Evolutionary conservation across 2,113 vertebrate species (phyloP), one percentile per base, ranked within the genome.

Genomic region (Hiodon alosoides): DNA sequence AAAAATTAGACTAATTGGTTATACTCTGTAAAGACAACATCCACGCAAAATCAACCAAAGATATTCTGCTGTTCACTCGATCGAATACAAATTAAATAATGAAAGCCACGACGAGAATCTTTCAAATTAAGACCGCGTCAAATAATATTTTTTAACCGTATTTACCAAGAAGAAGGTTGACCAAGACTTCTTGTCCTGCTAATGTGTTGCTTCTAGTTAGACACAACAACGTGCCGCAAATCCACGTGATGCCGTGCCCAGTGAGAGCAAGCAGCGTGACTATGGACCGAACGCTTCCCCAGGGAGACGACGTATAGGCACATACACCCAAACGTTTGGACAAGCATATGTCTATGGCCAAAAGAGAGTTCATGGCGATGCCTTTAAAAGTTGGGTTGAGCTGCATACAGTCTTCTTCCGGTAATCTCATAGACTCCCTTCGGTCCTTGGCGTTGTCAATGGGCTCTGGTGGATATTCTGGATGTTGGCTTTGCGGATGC

Each of bases 81-180:
- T 31, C 31, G 31, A 31, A 31, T 31, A 31, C 31, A 31, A 31
- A 31, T 31, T 31, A 31, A 31, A 31, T 31, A 31, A 31, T 31
- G 31, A 31, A 31, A 31, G 31, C 31, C 31, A 31, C 31, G 31
- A 31, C 31, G 31, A 31, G 31, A 31, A 31, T 31, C 31, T 31
- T 1, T 31, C 31, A 31, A 31, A 0, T 31, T 31, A 31, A 31
- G 31, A 31, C 31, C 31, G 31, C 31, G 31, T 31, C 31, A 31
- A 31, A 31, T 31, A 31, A 31, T 31, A 31, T 31, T 31, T 31
- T 31, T 31, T 31, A 31, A 31, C 31, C 31, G 31, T 70, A 92
- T 94, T 95, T 90, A 98, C 97, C 96, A 31, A 99, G 89, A 72
- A 99, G 94, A 76, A 99, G 93, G 89, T 98, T 98, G 87, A 98